A percentile compares a stretch with the other conserved stretches of the same genome.
phyloP scores from a whole-genome alignment of 2,888 invertebrate species.

The Drepanosiphum platanoidis region DNA sequence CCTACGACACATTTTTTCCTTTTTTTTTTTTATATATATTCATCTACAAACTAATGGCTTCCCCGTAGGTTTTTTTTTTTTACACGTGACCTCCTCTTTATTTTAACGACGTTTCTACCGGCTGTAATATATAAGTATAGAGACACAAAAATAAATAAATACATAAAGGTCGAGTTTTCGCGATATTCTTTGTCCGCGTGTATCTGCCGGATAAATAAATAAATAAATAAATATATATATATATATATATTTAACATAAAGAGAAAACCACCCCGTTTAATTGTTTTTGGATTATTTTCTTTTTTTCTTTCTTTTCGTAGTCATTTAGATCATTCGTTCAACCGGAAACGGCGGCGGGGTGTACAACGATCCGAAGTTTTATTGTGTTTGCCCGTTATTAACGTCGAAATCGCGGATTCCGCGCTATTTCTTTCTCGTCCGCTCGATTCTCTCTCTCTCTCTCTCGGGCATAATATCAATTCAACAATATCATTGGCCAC shows the following conservation, averaged over 20 bases:
- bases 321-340: constrained; percentile 16
- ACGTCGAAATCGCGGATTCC: background rate
- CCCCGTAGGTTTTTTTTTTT: background rate
- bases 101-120: background rate
- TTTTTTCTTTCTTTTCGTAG: too few relatives aligned
- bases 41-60: background rate
- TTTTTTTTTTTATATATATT: background rate
- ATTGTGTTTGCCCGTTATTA: constrained; percentile 35
- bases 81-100: background rate
- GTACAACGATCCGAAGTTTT: constrained; percentile 10
- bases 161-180: constrained; percentile 11
- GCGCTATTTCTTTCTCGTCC: background rate
- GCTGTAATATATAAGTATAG: too few relatives aligned
- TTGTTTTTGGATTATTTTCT: constrained; percentile 6
- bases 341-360: constrained; percentile 6
- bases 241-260: constrained; percentile 17
- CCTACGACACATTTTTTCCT: constrained; percentile 7
- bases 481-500: background rate
- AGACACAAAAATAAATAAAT: background rate
- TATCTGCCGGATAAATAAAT: background rate
- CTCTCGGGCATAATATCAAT: background rate
- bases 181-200: background rate
- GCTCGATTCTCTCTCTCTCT: background rate
- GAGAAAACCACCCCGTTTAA: constrained; percentile 24
- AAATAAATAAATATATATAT: too few relatives aligned